phyloP scores from a whole-genome alignment of 2,113 vertebrate species.

The Callipepla squamata region DNA sequence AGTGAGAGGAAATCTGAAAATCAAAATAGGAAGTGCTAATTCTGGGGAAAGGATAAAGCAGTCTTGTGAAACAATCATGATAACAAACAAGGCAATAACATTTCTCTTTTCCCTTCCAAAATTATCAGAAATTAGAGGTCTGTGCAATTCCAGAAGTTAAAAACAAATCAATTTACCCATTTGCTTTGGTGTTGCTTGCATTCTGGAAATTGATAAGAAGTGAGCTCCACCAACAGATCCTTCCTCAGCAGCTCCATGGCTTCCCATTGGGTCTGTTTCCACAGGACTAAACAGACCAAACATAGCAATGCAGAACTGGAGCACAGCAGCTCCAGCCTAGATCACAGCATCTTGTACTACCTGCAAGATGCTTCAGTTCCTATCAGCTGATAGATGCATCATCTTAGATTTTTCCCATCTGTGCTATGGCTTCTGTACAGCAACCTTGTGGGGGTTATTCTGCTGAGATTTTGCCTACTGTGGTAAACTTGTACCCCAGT shows the following conservation, averaged over 20 bases:
- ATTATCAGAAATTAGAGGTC: background rate
- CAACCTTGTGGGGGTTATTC: fast-evolving
- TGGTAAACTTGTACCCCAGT: background rate
- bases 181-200: background rate
- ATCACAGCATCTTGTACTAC: background rate
- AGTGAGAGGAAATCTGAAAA: background rate
- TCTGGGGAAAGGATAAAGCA: background rate
- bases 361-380: background rate
- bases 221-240: background rate
- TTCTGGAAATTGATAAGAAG: background rate
- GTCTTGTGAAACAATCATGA: background rate
- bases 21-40: background rate
- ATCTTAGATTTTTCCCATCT: background rate
- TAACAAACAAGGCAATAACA: background rate
- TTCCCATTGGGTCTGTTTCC: background rate
- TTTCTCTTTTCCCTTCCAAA: background rate
- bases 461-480: background rate
- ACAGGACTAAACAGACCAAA: background rate
- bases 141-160: background rate
- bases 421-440: background rate
- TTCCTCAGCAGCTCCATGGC: background rate
- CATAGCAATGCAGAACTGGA: background rate
- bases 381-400: background rate
- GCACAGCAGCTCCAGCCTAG: background rate
- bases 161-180: fast-evolving